phyloP scores from a whole-genome alignment of 2,113 vertebrate genomes.

The Heptranchias perlo region DNA sequence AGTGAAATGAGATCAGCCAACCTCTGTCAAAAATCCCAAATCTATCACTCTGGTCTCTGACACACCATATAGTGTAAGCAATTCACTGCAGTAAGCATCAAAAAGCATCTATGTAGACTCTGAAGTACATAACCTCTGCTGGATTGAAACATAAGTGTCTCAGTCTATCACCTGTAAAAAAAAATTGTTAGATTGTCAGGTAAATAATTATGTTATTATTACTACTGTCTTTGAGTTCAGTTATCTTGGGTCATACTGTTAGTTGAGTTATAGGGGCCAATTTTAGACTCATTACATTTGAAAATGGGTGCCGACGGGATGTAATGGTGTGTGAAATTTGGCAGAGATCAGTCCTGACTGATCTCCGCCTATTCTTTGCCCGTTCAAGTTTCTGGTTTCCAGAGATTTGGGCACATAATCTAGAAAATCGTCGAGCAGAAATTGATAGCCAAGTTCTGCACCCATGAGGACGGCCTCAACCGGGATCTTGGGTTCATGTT shows the following conservation, averaged over 20 bases:
- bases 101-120: not conserved
- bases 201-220: conserved; percentile 27
- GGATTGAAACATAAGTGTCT: conserved; percentile 30
- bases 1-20: conserved; percentile 27
- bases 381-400: conserved; percentile 10
- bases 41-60: conserved; percentile 25
- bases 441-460: too few relatives aligned
- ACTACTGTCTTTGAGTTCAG: conserved; percentile 22
- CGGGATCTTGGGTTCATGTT: too few relatives aligned
- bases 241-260: not conserved
- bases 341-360: not conserved
- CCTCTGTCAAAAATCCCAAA: conserved; percentile 25
- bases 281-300: conserved; percentile 25
- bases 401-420: conserved; percentile 15
- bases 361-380: conserved; percentile 23
- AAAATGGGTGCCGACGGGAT: conserved; percentile 33
- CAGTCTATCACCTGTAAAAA: conserved; percentile 26
- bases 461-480: too few relatives aligned
- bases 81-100: conserved; percentile 7
- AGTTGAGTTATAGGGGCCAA: not conserved
- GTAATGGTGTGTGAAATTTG: conserved; percentile 32
- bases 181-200: conserved; percentile 28
- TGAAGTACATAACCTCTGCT: not conserved
- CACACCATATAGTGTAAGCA: conserved; percentile 12
- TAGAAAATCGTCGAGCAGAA: too few relatives aligned